A percentile compares a stretch with the other conserved stretches of the same genome.
phyloP scores from a whole-genome alignment of 2,888 invertebrate species.

The Melinopterus prodromus region DNA sequence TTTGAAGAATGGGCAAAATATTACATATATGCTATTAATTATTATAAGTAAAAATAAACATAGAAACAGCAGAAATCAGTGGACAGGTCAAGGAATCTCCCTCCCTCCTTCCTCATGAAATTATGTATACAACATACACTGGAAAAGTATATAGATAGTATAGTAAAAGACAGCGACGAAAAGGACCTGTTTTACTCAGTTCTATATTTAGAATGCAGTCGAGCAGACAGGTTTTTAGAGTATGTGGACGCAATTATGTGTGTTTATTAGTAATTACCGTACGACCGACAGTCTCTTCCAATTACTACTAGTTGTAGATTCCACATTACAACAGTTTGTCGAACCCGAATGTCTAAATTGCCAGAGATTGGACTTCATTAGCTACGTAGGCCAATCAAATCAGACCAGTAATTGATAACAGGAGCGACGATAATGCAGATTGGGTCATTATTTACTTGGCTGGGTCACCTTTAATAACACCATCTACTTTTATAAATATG shows the following conservation, averaged over 20 bases:
- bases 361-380: neutral
- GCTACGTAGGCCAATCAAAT: neutral
- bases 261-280: constrained; percentile 37
- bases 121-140: neutral
- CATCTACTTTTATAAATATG: neutral
- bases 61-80: neutral
- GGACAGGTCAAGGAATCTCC: constrained; percentile 12
- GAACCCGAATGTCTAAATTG: neutral
- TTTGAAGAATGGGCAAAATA: no score
- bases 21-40: no score
- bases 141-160: constrained; percentile 7
- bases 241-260: constrained; percentile 37
- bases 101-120: constrained; percentile 8
- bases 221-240: constrained; percentile 37
- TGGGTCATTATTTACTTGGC: neutral
- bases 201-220: constrained; percentile 37
- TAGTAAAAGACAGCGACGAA: constrained; percentile 16
- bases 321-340: neutral
- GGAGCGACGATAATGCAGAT: neutral
- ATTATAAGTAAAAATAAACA: no score
- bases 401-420: neutral
- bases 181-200: constrained; percentile 26
- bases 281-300: constrained; percentile 12
- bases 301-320: neutral
- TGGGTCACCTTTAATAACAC: neutral